Evolutionary conservation across 2,888 invertebrate genomes (phyloP), one percentile per base, ranked within the genome.

Genomic region (Agrypnus murinus): DNA sequence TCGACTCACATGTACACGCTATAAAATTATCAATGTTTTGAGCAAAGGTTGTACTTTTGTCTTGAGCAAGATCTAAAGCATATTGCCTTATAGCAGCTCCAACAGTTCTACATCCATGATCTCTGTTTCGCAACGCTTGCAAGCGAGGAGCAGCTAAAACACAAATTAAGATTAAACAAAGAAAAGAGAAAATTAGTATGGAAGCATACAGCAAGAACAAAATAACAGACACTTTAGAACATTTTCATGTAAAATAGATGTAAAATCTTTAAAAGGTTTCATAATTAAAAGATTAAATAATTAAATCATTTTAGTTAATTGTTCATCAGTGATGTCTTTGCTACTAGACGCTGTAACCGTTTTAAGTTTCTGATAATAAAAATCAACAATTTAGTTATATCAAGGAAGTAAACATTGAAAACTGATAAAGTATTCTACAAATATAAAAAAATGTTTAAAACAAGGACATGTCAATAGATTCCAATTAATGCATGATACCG

Each of bases 21-120:
- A 97, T 95, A 84, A 97, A 97, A 87, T 97, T 95, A 85, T 95
- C 95, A 69, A 97, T 94, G 81, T 95, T 95, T 85, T 95, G 94
- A 40, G 96, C 95, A 83, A 97, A 97, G 1, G 95, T 96, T 15
- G 96, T 96, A 80, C 91, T 92, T 81, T 92, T 92, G 86, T 96
- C 95, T 73, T 92, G 91, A 0, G 95, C 94, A 63, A 96, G 87
- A 75, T 93, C 92, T 1, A 95, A 86, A 6, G 95, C 94, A 83
- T 95, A 95, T 2, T 91, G 90, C 31, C 94, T 89, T 67, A 95
- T 89, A 1, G 93, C 89, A 14, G 93, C 91, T 40, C 95, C 95
- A 0, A 90, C 88, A 0, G 90, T 90, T 63, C 90, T 90, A 25
- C 86, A 89, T 80, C 86, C 82, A 80, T 87, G 83, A 34, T 87